Percentiles rank a stretch among this genome's conserved stretches.
These are phyloP conservation scores for Chaenodraco wilsoni DNA, from an alignment of 2,797 vertebrate species.

Conservation along the genomic window DNA sequence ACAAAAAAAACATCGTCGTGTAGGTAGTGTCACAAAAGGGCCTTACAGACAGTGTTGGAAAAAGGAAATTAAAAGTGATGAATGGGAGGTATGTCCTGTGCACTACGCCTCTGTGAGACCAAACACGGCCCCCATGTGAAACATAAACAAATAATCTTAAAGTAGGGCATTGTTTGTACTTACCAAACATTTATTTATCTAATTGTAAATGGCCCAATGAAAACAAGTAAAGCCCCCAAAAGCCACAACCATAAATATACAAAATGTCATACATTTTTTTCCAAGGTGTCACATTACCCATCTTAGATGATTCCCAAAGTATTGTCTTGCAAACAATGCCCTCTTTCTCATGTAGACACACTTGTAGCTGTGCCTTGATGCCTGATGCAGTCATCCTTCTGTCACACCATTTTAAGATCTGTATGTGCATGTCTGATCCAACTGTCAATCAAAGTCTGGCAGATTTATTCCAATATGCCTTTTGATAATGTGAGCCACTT, in stretches of 20 bases:
- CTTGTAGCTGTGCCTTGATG: slow-evolving; percentile 12
- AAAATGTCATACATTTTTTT: neutral
- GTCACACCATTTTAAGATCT: slow-evolving; percentile 4
- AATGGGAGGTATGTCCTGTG: neutral
- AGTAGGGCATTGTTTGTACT: neutral
- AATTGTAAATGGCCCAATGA: neutral
- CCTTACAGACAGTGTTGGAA: neutral
- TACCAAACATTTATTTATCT: no score
- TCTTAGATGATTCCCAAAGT: slow-evolving; percentile 9
- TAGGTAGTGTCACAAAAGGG: neutral
- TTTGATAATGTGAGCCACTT: slow-evolving; percentile 26
- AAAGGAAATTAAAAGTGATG: slow-evolving; percentile 5
- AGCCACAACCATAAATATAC: neutral
- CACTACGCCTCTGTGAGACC: neutral
- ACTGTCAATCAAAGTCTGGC: slow-evolving; percentile 39
- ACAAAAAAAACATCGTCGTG: neutral
- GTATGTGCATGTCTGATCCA: neutral
- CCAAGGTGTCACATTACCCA: slow-evolving; percentile 5
- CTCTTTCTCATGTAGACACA: slow-evolving; percentile 12
- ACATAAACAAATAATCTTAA: neutral
- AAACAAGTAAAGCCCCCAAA: neutral
- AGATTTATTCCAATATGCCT: slow-evolving; percentile 11
- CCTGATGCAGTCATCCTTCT: slow-evolving; percentile 1
- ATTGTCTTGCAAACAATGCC: neutral
- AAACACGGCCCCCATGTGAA: neutral